Conservation (phyloP, 1,140 invertebrate species). For the Cotesia chilonis region DNA sequence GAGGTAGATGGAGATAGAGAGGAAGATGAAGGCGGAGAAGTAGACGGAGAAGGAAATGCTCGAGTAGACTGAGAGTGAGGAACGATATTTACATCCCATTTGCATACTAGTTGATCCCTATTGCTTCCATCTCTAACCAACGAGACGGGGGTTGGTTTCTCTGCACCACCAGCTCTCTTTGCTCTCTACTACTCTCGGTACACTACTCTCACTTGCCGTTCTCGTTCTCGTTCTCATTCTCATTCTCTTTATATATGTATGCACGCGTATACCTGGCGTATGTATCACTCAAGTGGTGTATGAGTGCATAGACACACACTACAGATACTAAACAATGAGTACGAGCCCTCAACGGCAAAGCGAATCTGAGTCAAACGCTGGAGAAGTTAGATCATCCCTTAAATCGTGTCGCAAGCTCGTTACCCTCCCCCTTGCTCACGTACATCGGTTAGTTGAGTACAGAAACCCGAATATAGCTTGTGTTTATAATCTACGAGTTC, state of each 20-base stretch:
- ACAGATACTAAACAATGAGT: conserved; percentile 5
- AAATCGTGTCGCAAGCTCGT: conserved; percentile 41
- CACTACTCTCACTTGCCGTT: conserved; percentile 33
- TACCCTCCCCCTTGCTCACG: conserved; percentile 7
- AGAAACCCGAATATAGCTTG: neutral
- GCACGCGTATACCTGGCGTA: conserved; percentile 21
- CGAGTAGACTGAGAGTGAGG: conserved; percentile 54
- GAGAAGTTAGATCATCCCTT: conserved; percentile 48
- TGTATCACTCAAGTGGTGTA: conserved; percentile 8
- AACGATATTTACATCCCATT: conserved; percentile 67
- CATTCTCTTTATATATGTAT: conserved; percentile 12
- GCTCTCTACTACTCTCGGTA: conserved; percentile 46
- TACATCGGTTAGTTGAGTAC: conserved; percentile 2
- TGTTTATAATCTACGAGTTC: neutral
- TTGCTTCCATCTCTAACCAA: conserved; percentile 66
- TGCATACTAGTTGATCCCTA: conserved; percentile 69
- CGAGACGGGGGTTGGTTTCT: conserved; percentile 47
- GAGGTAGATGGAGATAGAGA: conserved; percentile 40
- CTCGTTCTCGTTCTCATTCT: conserved; percentile 22
- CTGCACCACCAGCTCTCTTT: conserved; percentile 47
- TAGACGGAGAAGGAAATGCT: conserved; percentile 40
- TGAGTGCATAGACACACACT: neutral
- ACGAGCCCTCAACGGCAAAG: conserved; percentile 48
- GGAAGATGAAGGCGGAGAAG: conserved; percentile 36
- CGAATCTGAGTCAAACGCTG: conserved; percentile 46